phyloP scores from a whole-genome alignment of 2,113 vertebrate genomes.

The Bufo gargarizans region DNA sequence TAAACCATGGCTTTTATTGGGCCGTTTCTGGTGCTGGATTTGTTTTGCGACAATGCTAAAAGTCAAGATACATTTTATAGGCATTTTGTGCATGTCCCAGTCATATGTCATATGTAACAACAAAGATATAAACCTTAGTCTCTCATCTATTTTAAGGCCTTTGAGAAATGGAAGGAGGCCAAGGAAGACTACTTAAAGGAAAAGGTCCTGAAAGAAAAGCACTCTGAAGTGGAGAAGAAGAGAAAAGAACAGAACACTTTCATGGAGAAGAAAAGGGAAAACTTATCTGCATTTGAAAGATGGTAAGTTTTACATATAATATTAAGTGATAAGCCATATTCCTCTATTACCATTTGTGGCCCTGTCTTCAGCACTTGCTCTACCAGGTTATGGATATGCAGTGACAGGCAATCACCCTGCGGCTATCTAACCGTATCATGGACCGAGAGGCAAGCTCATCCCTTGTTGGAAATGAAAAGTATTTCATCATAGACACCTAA shows the following conservation, averaged over 20 bases:
- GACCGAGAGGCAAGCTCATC: no score
- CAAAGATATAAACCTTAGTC: neutral
- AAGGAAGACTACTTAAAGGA: constrained; percentile 78
- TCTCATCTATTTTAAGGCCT: constrained; percentile 76
- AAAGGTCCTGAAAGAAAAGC: constrained; percentile 75
- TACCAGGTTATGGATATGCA: neutral
- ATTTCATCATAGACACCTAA: no score
- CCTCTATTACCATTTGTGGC: neutral
- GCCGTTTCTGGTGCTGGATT: no score
- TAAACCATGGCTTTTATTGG: no score
- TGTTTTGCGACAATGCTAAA: no score
- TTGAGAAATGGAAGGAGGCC: constrained; percentile 88
- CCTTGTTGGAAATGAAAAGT: no score
- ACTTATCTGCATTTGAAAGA: constrained; percentile 76
- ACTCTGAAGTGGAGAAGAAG: constrained; percentile 75
- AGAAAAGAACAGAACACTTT: constrained; percentile 75
- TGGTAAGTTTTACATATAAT: constrained; percentile 73
- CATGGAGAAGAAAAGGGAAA: constrained; percentile 79
- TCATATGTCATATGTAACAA: neutral
- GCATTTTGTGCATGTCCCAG: no score
- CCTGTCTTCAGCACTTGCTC: neutral
- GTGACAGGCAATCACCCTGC: neutral
- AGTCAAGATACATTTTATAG: no score
- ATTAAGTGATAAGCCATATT: neutral
- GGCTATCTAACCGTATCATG: no score